Conservation (phyloP, 1,140 invertebrate genomes). For the Temnothorax longispinosus region DNA sequence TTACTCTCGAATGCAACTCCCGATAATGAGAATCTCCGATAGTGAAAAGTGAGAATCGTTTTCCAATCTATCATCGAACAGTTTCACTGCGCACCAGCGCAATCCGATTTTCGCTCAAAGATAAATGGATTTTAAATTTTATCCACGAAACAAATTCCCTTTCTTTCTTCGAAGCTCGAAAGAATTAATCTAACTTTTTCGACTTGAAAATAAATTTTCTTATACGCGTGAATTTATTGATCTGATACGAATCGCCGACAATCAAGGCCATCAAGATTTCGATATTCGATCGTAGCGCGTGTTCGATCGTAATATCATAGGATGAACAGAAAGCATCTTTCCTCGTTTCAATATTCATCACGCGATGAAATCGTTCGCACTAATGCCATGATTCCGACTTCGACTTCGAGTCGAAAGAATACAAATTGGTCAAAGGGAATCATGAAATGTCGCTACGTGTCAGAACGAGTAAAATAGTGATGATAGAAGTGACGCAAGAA, state of each 20-base stretch:
- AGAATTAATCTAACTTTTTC: background rate
- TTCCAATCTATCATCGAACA: conserved; percentile 23
- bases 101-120: background rate
- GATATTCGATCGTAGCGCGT: background rate
- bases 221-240: conserved; percentile 3
- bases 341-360: conserved; percentile 39
- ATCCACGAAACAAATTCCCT: background rate
- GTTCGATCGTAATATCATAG: background rate
- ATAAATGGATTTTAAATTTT: background rate
- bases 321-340: background rate
- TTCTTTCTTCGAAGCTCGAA: background rate
- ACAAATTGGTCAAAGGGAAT: conserved; percentile 34
- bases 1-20: conserved; percentile 19
- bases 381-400: background rate
- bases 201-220: background rate
- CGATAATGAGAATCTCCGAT: conserved; percentile 26
- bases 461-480: background rate
- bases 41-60: conserved; percentile 32
- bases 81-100: background rate
- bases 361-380: background rate
- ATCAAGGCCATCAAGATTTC: background rate
- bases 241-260: background rate
- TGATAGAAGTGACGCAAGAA: background rate
- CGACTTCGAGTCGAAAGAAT: background rate
- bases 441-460: background rate